Evolutionary conservation across 1,140 invertebrate species (phyloP).

Genomic region (Atta cephalotes): DNA sequence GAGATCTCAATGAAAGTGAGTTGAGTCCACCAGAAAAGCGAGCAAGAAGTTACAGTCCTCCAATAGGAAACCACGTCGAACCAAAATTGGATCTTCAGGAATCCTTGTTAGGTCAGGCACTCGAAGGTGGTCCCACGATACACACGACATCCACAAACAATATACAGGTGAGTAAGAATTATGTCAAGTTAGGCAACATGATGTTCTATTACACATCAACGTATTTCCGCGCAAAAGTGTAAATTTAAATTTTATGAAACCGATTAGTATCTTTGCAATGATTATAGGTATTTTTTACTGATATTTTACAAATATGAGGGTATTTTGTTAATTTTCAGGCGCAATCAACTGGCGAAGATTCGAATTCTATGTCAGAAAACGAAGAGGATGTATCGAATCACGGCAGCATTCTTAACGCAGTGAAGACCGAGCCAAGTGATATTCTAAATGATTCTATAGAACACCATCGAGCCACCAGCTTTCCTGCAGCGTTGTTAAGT

Average conservation of each 20-base stretch:
- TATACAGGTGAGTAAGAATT: constrained; percentile 78
- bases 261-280: background rate
- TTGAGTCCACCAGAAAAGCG: constrained; percentile 87
- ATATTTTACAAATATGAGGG: constrained; percentile 49
- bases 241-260: background rate
- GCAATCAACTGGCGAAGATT: constrained; percentile 93
- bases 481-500: constrained; percentile 90
- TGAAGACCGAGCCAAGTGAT: constrained; percentile 88
- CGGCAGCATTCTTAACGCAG: constrained; percentile 88
- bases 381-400: constrained; percentile 89
- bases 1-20: constrained; percentile 83
- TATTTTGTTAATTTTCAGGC: constrained; percentile 83
- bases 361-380: constrained; percentile 88
- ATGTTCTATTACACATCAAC: background rate
- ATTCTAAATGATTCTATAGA: constrained; percentile 84
- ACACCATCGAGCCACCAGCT: constrained; percentile 86
- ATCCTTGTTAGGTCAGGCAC: constrained; percentile 90
- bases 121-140: constrained; percentile 89
- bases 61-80: constrained; percentile 84
- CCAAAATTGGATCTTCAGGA: constrained; percentile 88
- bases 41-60: constrained; percentile 87
- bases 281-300: constrained; percentile 42
- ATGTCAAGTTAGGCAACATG: too few relatives aligned
- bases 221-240: background rate
- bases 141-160: constrained; percentile 84